Evolutionary conservation across 2,888 invertebrate genomes (phyloP).

Genomic region (Eristalis tenax): DNA sequence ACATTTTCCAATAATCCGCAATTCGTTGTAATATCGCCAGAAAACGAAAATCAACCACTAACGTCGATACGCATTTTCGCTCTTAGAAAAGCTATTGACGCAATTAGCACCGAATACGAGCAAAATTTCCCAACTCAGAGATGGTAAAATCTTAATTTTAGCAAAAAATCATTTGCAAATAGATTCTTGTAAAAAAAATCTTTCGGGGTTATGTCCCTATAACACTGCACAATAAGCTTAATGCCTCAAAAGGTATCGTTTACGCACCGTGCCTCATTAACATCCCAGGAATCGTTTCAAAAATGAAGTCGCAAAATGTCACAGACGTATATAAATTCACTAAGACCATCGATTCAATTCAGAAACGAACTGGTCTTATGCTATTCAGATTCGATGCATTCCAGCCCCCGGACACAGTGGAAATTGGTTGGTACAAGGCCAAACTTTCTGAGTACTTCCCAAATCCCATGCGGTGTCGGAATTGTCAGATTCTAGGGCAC

Average conservation of each 20-base stretch:
- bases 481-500: background rate
- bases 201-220: conserved; percentile 1
- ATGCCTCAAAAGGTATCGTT: background rate
- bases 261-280: too few species aligned
- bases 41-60: background rate
- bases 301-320: background rate
- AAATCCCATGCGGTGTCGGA: background rate
- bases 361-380: background rate
- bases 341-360: background rate
- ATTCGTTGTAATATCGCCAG: background rate
- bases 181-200: background rate
- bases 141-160: background rate
- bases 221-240: background rate
- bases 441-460: background rate
- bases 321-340: background rate
- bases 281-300: background rate
- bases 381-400: too few species aligned
- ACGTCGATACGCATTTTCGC: background rate
- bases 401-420: too few species aligned
- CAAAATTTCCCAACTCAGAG: conserved; percentile 1
- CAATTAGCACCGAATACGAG: conserved; percentile 3
- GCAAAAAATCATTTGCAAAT: background rate
- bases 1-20: background rate
- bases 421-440: too few species aligned
- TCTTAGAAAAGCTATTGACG: conserved; percentile 4